Percentiles rank a stretch among this genome's conserved stretches.
phyloP scores from a whole-genome alignment of 2,888 invertebrate genomes.

The Oasisia sp. region DNA sequence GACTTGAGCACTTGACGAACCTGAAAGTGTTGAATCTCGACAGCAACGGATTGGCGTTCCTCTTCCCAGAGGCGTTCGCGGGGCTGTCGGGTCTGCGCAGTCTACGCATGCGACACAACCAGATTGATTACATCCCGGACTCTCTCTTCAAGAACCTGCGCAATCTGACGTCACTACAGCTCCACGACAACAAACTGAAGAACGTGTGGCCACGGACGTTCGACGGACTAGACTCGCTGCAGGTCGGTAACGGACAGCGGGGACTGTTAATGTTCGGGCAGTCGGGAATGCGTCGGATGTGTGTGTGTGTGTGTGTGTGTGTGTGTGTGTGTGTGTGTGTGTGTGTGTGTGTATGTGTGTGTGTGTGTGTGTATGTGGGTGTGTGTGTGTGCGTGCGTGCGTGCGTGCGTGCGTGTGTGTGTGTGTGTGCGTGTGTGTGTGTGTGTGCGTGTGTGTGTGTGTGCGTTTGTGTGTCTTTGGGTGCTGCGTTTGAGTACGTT shows the following conservation, averaged over 20 bases:
- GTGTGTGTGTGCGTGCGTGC: no score
- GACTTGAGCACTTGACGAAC: conserved; percentile 35
- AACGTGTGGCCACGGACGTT: conserved; percentile 37
- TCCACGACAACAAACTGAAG: conserved; percentile 40
- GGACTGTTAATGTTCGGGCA: no score
- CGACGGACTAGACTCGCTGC: conserved; percentile 33
- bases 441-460: no score
- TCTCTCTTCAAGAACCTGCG: conserved; percentile 34
- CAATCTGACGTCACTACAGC: conserved; percentile 37
- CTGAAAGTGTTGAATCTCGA: conserved; percentile 41
- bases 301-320: no score
- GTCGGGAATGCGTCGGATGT: no score
- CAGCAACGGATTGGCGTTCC: conserved; percentile 38
- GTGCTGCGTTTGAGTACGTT: no score
- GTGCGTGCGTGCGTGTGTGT: no score
- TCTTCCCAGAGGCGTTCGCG: conserved; percentile 38
- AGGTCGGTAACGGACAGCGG: conserved; percentile 38
- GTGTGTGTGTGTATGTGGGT: no score
- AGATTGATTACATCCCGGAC: conserved; percentile 37
- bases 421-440: no score
- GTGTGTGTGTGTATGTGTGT: no score
- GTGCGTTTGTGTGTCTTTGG: no score
- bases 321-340: no score
- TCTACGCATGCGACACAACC: conserved; percentile 39
- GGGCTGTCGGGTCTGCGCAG: conserved; percentile 35